Conservation (phyloP, 2,797 vertebrate genomes). For the Malurus splendens region DNA sequence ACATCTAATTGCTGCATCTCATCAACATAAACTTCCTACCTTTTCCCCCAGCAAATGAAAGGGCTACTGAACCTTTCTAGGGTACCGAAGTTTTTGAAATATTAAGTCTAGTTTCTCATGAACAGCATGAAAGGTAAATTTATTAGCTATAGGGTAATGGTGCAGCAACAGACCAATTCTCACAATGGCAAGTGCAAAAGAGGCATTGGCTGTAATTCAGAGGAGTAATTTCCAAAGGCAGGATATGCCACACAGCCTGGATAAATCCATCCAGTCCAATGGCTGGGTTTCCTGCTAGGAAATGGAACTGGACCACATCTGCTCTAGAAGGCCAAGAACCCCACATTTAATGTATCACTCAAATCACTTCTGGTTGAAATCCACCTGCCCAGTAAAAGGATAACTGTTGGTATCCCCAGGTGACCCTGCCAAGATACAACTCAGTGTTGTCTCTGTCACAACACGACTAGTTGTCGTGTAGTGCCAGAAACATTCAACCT, state of each 20-base stretch:
- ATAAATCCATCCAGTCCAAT: not conserved
- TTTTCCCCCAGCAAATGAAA: not conserved
- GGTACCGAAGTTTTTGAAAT: not conserved
- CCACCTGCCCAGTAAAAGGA: not conserved
- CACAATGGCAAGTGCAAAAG: not conserved
- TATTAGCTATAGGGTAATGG: not conserved
- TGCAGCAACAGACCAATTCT: not conserved
- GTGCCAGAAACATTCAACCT: not conserved
- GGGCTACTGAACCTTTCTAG: not conserved
- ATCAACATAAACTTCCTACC: not conserved
- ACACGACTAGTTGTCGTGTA: not conserved
- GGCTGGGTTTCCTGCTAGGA: not conserved
- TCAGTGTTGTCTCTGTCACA: not conserved
- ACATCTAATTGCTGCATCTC: not conserved
- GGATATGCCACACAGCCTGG: not conserved
- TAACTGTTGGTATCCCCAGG: not conserved
- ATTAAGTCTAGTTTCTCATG: not conserved
- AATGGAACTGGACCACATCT: not conserved
- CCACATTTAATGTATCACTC: not conserved
- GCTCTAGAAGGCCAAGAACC: not conserved
- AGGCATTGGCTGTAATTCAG: not conserved
- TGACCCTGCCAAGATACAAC: not conserved
- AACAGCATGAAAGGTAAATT: not conserved
- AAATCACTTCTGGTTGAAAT: not conserved
- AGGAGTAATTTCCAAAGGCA: not conserved